A percentile compares a stretch with the other conserved stretches of the same genome.
These are phyloP conservation scores for Camponotus fellah DNA, from an alignment of 2,888 invertebrate genomes.

Conservation along the genomic window DNA sequence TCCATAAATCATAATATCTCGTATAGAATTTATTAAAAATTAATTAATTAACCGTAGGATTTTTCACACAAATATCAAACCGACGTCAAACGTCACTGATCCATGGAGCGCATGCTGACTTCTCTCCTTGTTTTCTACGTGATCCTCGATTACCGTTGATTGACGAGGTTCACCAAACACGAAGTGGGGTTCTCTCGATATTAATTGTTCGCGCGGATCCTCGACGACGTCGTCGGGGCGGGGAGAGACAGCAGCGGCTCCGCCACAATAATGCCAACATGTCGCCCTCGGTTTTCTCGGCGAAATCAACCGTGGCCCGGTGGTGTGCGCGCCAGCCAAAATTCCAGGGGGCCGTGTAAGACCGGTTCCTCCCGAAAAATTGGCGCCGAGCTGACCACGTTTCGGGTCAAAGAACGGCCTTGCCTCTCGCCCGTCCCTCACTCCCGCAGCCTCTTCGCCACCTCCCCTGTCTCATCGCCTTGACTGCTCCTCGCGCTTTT, in stretches of 20 bases:
- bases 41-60: not conserved
- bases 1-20: slow-evolving; percentile 16
- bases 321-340: slow-evolving; percentile 59
- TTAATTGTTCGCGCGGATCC: slow-evolving; percentile 20
- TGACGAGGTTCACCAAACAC: not conserved
- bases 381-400: slow-evolving; percentile 82
- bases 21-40: not conserved
- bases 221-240: not conserved
- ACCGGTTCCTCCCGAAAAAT: slow-evolving; percentile 83
- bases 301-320: slow-evolving; percentile 58
- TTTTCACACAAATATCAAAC: not conserved
- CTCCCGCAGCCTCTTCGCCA: slow-evolving; percentile 44
- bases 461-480: slow-evolving; percentile 35
- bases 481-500: slow-evolving; percentile 61
- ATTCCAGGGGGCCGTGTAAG: slow-evolving; percentile 75
- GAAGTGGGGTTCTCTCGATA: not conserved
- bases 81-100: not conserved
- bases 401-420: slow-evolving; percentile 85
- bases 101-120: not conserved
- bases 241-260: slow-evolving; percentile 22
- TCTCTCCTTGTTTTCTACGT: slow-evolving; percentile 6
- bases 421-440: slow-evolving; percentile 75
- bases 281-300: slow-evolving; percentile 56
- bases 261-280: slow-evolving; percentile 25
- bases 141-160: slow-evolving; percentile 24